Evolutionary conservation across 2,797 vertebrate genomes (phyloP).

Genomic region (Sebastes steindachneri): DNA sequence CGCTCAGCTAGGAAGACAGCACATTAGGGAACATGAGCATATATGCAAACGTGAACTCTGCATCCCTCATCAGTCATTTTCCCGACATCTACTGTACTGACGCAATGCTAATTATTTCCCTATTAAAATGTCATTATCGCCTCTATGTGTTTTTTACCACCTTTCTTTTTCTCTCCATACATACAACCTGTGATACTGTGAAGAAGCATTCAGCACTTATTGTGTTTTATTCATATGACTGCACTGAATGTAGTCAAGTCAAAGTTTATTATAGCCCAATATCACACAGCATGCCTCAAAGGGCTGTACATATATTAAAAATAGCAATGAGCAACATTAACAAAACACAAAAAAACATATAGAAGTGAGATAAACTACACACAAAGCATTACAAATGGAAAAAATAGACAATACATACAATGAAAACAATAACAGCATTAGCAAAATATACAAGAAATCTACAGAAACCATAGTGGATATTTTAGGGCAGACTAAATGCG

Average conservation of each 20-base stretch:
- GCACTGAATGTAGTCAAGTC: background rate
- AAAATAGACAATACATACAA: background rate
- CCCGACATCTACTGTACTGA: slow-evolving; percentile 54
- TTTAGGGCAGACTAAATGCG: background rate
- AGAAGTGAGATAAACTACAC: background rate
- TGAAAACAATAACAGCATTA: too few relatives aligned
- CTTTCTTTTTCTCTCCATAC: background rate
- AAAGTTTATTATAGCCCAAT: background rate
- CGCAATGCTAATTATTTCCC: slow-evolving; percentile 62
- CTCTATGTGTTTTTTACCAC: slow-evolving; percentile 20
- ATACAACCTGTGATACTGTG: background rate
- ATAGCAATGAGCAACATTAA: too few relatives aligned
- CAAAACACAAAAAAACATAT: background rate
- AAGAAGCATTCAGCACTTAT: background rate
- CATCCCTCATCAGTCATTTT: slow-evolving; percentile 38
- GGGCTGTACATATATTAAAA: background rate
- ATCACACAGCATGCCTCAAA: background rate
- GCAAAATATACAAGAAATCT: background rate
- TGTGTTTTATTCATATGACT: background rate
- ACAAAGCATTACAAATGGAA: background rate
- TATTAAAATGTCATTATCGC: slow-evolving; percentile 64
- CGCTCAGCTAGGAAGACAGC: slow-evolving; percentile 1
- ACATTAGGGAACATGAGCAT: slow-evolving; percentile 14
- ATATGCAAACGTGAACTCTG: slow-evolving; percentile 1
- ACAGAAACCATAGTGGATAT: background rate